These are phyloP conservation scores for Acanthosepion lycidas DNA, from an alignment of 2,888 invertebrate genomes.

Conservation along the genomic window DNA sequence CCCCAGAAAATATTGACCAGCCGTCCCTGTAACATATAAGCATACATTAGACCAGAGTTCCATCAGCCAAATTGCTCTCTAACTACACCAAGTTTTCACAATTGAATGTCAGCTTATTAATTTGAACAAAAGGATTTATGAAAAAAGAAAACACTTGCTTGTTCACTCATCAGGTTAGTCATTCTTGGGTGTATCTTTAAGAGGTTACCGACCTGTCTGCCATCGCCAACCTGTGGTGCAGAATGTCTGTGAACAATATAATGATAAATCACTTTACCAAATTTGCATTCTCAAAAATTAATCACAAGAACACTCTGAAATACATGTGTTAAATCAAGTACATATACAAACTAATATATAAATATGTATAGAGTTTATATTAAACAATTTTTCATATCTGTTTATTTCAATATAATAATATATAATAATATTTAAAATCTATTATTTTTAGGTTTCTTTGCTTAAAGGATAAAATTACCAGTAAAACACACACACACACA, in stretches of 20 bases:
- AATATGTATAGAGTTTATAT: no score
- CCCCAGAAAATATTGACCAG: conserved; percentile 33
- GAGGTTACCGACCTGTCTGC: conserved; percentile 9
- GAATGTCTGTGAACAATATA: neutral
- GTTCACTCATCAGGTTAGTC: neutral
- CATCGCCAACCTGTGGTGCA: neutral
- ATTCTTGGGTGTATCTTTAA: neutral
- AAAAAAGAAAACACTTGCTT: conserved; percentile 21
- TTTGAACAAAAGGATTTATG: conserved; percentile 5
- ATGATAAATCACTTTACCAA: neutral
- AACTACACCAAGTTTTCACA: neutral
- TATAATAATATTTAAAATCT: no score
- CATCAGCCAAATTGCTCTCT: neutral
- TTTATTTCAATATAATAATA: no score
- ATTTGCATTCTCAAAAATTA: neutral
- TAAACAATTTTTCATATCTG: no score
- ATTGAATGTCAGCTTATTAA: neutral
- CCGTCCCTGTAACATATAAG: neutral
- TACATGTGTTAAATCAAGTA: neutral
- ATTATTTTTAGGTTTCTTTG: no score
- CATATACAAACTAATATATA: neutral
- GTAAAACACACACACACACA: no score
- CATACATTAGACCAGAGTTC: neutral
- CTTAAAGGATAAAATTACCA: no score
- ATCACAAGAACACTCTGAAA: neutral